Evolutionary conservation across 2,113 vertebrate species (phyloP).

Genomic region (Xiphophorus maculatus): DNA sequence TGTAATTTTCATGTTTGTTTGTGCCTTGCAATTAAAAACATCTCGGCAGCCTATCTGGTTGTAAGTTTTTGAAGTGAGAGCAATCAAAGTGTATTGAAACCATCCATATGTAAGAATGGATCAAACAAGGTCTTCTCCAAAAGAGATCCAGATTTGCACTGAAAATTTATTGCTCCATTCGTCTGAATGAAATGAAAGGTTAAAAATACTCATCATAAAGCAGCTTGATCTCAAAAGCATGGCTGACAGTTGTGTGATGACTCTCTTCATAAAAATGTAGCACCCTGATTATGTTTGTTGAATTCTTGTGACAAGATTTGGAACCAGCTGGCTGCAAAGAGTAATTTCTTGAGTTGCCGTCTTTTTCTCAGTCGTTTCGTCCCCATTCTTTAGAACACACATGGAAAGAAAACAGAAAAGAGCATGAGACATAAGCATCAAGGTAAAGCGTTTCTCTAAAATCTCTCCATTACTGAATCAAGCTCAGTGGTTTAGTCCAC

Average conservation of each 20-base stretch:
- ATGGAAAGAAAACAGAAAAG: slow-evolving; percentile 15
- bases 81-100: slow-evolving; percentile 59
- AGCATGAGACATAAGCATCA: slow-evolving; percentile 46
- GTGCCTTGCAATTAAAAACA: slow-evolving; percentile 60
- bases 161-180: slow-evolving; percentile 49
- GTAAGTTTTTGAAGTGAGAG: slow-evolving; percentile 54
- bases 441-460: slow-evolving; percentile 63
- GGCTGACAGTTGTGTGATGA: slow-evolving; percentile 39
- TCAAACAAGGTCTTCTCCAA: slow-evolving; percentile 57
- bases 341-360: slow-evolving; percentile 47
- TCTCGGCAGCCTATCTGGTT: slow-evolving; percentile 60
- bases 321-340: slow-evolving; percentile 58
- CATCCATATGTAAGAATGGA: slow-evolving; percentile 57
- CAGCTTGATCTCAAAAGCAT: slow-evolving; percentile 11
- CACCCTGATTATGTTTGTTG: slow-evolving; percentile 41
- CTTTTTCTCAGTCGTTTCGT: slow-evolving; percentile 15
- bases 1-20: slow-evolving; percentile 70
- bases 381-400: neutral
- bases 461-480: slow-evolving; percentile 41
- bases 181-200: slow-evolving; percentile 45
- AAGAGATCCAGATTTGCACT: slow-evolving; percentile 34
- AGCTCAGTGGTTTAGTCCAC: slow-evolving; percentile 56
- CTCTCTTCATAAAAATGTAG: slow-evolving; percentile 54
- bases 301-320: slow-evolving; percentile 51
- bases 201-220: slow-evolving; percentile 41